phyloP scores from a whole-genome alignment of 2,888 invertebrate genomes.

The Caenorhabditis wallacei region DNA sequence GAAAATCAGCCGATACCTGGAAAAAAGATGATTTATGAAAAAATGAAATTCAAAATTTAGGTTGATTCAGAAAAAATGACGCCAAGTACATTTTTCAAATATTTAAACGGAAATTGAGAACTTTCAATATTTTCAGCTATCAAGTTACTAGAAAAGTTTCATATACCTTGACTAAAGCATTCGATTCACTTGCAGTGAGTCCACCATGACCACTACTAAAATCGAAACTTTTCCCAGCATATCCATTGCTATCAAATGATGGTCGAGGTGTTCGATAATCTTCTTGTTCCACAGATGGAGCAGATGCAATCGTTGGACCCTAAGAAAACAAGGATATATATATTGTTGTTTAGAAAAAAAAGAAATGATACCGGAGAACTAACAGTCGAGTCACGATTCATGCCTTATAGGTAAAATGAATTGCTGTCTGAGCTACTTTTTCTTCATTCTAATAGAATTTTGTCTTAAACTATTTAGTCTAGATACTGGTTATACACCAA shows the following conservation, averaged over 20 bases:
- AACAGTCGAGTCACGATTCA: conserved; percentile 23
- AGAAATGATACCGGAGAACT: conserved; percentile 35
- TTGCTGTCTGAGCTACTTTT: conserved; percentile 18
- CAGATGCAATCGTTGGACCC: conserved; percentile 83
- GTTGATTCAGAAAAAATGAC: conserved; percentile 4
- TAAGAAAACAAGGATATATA: conserved; percentile 57
- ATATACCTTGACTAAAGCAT: conserved; percentile 81
- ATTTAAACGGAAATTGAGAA: conserved; percentile 56
- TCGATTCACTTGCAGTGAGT: conserved; percentile 76
- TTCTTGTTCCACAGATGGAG: conserved; percentile 82
- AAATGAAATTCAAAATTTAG: too few relatives aligned
- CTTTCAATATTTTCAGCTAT: conserved; percentile 7
- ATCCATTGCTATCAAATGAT: conserved; percentile 75
- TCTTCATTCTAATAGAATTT: conserved; percentile 15
- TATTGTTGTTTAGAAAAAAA: neutral
- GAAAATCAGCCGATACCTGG: conserved; percentile 82
- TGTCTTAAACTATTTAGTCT: conserved; percentile 4
- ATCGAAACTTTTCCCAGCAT: conserved; percentile 82
- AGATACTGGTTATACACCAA: conserved; percentile 4
- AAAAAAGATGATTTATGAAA: conserved; percentile 55
- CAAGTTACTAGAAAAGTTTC: conserved; percentile 41
- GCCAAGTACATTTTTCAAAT: conserved; percentile 5
- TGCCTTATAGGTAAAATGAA: neutral
- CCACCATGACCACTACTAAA: conserved; percentile 74
- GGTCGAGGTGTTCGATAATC: conserved; percentile 82